Evolutionary conservation across 2,888 invertebrate genomes (phyloP), one percentile per base, ranked within the genome.

Genomic region (Acanthoscelides obtectus): DNA sequence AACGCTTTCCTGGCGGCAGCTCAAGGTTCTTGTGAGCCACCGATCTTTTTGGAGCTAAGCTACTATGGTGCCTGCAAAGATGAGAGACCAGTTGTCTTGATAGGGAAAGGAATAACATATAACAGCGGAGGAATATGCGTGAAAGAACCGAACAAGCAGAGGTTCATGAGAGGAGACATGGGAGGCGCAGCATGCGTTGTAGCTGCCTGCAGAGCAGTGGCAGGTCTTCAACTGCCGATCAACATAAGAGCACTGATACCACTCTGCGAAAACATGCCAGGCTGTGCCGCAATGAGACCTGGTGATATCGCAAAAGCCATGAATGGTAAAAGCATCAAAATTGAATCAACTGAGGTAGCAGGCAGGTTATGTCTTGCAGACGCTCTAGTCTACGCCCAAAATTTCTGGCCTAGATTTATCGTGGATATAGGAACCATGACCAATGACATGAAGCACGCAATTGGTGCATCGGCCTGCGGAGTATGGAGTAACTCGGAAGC

Each of bases 321-420:
- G 85, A 93, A 91, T 81, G 93, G 93, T 8, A 93, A 93, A 84
- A 89, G 90, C 22, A 91, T 95, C 69, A 89, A 90, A 72, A 88
- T 94, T 66, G 89, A 94, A 79, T 89, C 92, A 69, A 94, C 95
- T 0, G 93, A 94, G 79, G 91, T 92, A 25, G 94, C 94, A 75
- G 95, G 94, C 0, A 87, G 94, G n/a, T 87, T 96, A 5, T 88
- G 93, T 17, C 86, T 95, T 78, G 94, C 94, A 0, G 95, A 96
- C 85, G 93, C 94, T 21, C 83, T 96, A 70, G 89, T 91, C 66
- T 94, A 95, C 84, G 93, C 94, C 3, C 90, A 93, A 75, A 89
- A 90, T 78, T 92, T 92, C 81, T 92, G 92, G 86, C 92, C 94
- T 0, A 77, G 86, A 67, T 89, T 91, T 71, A 90, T 94, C 63